Percentiles rank a stretch among this genome's conserved stretches.
These are phyloP conservation scores for Thecophora atra DNA, from an alignment of 2,888 invertebrate species.

Conservation along the genomic window DNA sequence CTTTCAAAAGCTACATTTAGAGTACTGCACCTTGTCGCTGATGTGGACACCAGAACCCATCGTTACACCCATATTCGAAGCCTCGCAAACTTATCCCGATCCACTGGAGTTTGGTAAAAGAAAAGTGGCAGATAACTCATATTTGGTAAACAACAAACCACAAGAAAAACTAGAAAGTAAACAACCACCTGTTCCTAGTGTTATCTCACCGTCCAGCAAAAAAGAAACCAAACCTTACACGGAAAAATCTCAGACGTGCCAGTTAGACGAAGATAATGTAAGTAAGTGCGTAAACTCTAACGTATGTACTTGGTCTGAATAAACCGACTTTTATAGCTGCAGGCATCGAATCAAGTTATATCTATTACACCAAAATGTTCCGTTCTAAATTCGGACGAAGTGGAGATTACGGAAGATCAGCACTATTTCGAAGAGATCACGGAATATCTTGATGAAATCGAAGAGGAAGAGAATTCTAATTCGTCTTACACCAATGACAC, in stretches of 20 bases:
- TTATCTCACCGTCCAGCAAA: neutral
- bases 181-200: neutral
- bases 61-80: constrained; percentile 18
- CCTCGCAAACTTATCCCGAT: constrained; percentile 23
- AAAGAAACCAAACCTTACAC: neutral
- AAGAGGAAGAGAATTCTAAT: constrained; percentile 28
- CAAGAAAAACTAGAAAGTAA: constrained; percentile 32
- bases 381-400: neutral
- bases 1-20: constrained; percentile 44
- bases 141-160: constrained; percentile 29
- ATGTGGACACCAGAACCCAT: constrained; percentile 29
- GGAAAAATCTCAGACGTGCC: neutral
- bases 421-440: too few relatives aligned
- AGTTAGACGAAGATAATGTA: constrained; percentile 27
- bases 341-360: constrained; percentile 14
- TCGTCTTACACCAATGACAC: constrained; percentile 5
- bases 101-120: constrained; percentile 37
- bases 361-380: neutral
- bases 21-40: constrained; percentile 27
- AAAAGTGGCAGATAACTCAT: constrained; percentile 17
- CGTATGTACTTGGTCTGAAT: neutral
- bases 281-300: constrained; percentile 7
- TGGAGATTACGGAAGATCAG: too few relatives aligned
- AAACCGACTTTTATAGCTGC: neutral
- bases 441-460: neutral